Evolutionary conservation across 2,113 vertebrate species (phyloP).

Genomic region (Verasper variegatus): DNA sequence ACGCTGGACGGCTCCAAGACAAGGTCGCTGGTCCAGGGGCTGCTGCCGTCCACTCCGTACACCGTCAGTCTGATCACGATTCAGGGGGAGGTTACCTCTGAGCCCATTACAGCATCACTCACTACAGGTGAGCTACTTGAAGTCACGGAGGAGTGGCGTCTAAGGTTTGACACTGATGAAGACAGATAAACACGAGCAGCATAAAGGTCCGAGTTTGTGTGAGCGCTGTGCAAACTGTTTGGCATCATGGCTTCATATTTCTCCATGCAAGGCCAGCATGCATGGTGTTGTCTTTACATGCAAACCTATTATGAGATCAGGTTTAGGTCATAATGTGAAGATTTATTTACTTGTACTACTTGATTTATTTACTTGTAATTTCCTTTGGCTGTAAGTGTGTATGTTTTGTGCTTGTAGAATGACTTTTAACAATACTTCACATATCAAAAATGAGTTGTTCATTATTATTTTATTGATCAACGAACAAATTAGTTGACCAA

Average conservation of each 20-base stretch:
- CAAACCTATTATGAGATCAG: neutral
- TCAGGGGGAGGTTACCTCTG: constrained; percentile 87
- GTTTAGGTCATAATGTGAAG: neutral
- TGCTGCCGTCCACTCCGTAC: constrained; percentile 91
- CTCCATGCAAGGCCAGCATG: neutral
- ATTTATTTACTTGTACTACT: neutral
- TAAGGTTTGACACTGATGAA: constrained; percentile 2
- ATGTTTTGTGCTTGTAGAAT: neutral
- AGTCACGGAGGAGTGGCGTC: constrained; percentile 8
- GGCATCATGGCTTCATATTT: neutral
- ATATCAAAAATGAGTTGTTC: neutral
- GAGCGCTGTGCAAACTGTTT: neutral
- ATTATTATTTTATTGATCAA: neutral
- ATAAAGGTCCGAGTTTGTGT: neutral
- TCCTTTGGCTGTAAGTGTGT: neutral
- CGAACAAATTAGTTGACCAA: too few relatives aligned
- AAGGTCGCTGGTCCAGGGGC: constrained; percentile 84
- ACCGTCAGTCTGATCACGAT: constrained; percentile 91
- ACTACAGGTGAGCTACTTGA: constrained; percentile 88
- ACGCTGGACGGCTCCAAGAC: constrained; percentile 89
- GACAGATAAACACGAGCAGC: neutral
- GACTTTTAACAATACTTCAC: neutral
- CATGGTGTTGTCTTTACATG: neutral
- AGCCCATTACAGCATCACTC: constrained; percentile 90
- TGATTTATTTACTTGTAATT: neutral